A percentile compares a stretch with the other conserved stretches of the same genome.
These are phyloP conservation scores for Zosterops japonicus DNA, from an alignment of 2,113 vertebrate genomes.

Conservation along the genomic window DNA sequence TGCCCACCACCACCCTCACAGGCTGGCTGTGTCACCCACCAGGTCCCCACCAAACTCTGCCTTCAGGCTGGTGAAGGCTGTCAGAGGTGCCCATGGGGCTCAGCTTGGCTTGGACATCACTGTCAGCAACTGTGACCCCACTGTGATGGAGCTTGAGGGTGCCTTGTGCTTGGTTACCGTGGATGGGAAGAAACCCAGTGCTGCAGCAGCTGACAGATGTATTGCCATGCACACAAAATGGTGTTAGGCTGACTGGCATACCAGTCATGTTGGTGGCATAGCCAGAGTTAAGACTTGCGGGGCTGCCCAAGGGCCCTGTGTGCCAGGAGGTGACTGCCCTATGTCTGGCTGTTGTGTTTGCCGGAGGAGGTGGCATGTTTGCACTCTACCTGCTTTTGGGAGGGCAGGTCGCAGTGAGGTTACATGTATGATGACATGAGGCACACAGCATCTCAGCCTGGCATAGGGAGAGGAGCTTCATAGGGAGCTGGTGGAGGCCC, in stretches of 20 bases:
- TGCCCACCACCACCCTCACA: neutral
- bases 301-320: accelerated
- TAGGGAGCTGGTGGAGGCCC: neutral
- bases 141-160: neutral
- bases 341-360: neutral
- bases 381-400: neutral
- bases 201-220: accelerated
- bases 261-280: neutral
- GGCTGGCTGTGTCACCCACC: neutral
- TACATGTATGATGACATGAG: accelerated
- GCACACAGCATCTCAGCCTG: neutral
- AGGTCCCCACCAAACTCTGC: neutral
- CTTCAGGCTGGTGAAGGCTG: accelerated
- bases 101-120: neutral
- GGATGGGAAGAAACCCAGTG: neutral
- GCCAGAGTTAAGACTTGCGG: accelerated
- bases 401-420: neutral
- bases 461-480: neutral
- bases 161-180: neutral
- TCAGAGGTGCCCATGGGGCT: accelerated
- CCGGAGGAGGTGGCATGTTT: neutral
- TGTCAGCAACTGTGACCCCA: neutral
- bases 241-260: neutral
- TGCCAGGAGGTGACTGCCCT: neutral
- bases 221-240: neutral